Evolutionary conservation across 2,797 vertebrate genomes (phyloP).

Genomic region (Propithecus perrieri): DNA sequence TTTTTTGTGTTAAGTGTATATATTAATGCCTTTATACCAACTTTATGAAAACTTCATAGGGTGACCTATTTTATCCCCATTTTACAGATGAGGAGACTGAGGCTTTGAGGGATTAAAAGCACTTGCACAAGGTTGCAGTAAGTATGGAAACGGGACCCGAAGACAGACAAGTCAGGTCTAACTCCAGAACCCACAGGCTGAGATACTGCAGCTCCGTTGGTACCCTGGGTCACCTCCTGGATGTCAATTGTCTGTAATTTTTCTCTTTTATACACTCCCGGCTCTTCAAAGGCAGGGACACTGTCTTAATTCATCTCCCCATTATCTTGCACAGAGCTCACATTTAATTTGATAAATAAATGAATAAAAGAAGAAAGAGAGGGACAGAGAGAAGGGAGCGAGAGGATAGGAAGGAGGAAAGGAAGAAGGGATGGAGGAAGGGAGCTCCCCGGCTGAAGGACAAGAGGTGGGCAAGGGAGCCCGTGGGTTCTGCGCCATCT

Average conservation of each 20-base stretch:
- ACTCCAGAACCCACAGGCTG: not conserved
- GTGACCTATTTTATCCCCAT: not conserved
- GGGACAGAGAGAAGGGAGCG: not conserved
- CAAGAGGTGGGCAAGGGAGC: no score
- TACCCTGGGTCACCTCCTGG: no score
- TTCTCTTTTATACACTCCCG: not conserved
- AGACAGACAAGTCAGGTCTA: not conserved
- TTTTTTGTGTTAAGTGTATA: not conserved
- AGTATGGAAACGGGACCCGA: not conserved
- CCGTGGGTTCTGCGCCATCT: not conserved
- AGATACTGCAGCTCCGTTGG: not conserved
- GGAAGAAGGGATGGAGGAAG: accelerated
- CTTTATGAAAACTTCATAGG: not conserved
- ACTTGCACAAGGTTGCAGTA: not conserved
- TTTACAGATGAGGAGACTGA: not conserved
- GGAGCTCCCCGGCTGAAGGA: not conserved
- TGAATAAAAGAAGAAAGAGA: not conserved
- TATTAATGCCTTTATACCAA: not conserved
- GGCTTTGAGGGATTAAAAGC: not conserved
- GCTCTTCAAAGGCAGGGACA: not conserved
- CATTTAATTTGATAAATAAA: not conserved
- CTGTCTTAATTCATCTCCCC: not conserved
- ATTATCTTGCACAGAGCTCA: not conserved
- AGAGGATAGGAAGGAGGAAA: not conserved
- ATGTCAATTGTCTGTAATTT: accelerated